Conservation (phyloP, 2,888 invertebrate species). For the Hyposoter didymator region DNA sequence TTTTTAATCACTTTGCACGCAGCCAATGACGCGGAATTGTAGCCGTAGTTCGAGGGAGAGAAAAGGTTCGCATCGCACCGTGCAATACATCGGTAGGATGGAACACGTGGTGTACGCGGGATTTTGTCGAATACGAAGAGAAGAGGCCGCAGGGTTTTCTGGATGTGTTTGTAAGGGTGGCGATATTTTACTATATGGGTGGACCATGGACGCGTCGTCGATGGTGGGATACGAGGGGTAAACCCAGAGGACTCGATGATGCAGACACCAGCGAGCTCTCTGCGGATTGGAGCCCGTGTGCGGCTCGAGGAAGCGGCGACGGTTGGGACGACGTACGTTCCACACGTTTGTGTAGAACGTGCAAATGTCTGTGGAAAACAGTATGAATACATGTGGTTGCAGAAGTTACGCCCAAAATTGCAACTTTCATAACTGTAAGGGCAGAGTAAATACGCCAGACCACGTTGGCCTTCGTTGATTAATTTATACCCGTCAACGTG, state of each 20-base stretch:
- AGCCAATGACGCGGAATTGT: constrained; percentile 76
- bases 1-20: constrained; percentile 80
- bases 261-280: constrained; percentile 44
- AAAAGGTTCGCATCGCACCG: constrained; percentile 46
- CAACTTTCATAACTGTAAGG: too few species aligned
- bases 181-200: constrained; percentile 17
- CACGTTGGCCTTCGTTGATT: not conserved
- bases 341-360: not conserved
- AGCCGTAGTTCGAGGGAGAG: constrained; percentile 38
- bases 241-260: constrained; percentile 56
- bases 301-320: constrained; percentile 47
- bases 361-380: not conserved
- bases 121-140: constrained; percentile 62
- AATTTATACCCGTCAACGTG: not conserved
- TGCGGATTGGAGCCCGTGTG: constrained; percentile 47
- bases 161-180: not conserved
- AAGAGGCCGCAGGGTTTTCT: constrained; percentile 34
- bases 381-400: not conserved
- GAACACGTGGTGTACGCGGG: constrained; percentile 51
- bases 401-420: not conserved
- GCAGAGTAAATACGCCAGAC: not conserved
- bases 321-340: constrained; percentile 18
- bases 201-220: constrained; percentile 53
- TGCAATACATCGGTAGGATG: constrained; percentile 40
- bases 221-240: constrained; percentile 43